Evolutionary conservation across 2,888 invertebrate genomes (phyloP).

Genomic region (Heliconius cydno): DNA sequence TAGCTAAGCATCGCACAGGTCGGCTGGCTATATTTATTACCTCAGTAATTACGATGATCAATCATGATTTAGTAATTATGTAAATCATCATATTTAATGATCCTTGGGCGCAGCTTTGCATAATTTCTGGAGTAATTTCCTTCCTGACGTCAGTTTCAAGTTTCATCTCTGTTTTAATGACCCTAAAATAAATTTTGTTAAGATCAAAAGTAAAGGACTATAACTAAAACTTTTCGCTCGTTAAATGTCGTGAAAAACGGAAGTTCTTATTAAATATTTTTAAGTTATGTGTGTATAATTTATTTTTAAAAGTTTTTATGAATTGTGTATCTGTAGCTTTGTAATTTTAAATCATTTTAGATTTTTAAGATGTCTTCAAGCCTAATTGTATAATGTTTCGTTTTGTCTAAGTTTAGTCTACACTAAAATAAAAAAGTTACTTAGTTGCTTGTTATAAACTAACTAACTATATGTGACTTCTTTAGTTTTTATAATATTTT

Average conservation of each 20-base stretch:
- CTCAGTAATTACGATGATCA: not conserved
- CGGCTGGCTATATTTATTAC: not conserved
- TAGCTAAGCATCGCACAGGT: too few relatives aligned
- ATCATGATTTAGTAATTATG: slow-evolving; percentile 14
- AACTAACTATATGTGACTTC: not conserved
- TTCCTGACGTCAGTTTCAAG: slow-evolving; percentile 21
- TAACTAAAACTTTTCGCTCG: slow-evolving; percentile 21
- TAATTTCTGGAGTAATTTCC: slow-evolving; percentile 9
- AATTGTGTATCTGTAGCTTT: too few relatives aligned
- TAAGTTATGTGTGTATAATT: not conserved
- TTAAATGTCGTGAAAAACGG: not conserved
- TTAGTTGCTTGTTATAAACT: not conserved
- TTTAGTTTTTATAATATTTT: not conserved
- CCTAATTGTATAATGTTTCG: not conserved
- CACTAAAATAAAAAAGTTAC: not conserved
- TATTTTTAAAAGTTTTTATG: not conserved
- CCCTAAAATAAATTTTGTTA: slow-evolving; percentile 15
- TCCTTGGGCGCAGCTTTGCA: not conserved
- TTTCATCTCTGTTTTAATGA: slow-evolving; percentile 27
- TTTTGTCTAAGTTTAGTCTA: not conserved
- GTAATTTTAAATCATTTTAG: not conserved
- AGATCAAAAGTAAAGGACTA: slow-evolving; percentile 21
- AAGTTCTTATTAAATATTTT: not conserved
- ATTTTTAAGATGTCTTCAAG: not conserved
- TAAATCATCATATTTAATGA: slow-evolving; percentile 1